These are phyloP conservation scores for Hydropsyche tenuis DNA, from an alignment of 1,140 invertebrate species.

Conservation along the genomic window DNA sequence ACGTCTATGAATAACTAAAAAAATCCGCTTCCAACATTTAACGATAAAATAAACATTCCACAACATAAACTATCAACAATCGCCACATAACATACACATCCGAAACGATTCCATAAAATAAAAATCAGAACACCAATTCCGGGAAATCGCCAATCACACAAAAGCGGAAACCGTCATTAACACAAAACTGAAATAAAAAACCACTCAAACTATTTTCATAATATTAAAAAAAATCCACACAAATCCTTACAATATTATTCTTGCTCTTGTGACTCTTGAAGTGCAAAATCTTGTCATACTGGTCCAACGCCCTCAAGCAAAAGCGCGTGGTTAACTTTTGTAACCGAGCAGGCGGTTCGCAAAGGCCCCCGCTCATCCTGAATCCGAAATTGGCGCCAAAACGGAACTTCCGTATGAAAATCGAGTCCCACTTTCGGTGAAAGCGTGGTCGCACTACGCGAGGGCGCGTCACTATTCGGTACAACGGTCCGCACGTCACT, in stretches of 20 bases:
- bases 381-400: not conserved
- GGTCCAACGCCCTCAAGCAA: slow-evolving; percentile 65
- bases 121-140: too few relatives aligned
- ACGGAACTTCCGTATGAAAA: not conserved
- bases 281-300: slow-evolving; percentile 66
- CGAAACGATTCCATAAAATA: too few relatives aligned
- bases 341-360: slow-evolving; percentile 56
- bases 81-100: too few relatives aligned
- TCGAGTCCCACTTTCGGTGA: slow-evolving; percentile 5
- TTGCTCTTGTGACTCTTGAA: slow-evolving; percentile 57
- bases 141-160: too few relatives aligned
- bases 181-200: too few relatives aligned
- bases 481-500: not conserved
- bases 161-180: too few relatives aligned
- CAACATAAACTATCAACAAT: too few relatives aligned
- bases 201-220: not conserved
- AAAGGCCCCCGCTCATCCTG: slow-evolving; percentile 42
- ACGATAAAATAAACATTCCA: too few relatives aligned
- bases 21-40: too few relatives aligned
- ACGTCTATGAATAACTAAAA: too few relatives aligned
- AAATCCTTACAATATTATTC: slow-evolving; percentile 58
- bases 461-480: too few relatives aligned
- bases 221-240: not conserved
- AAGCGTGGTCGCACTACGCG: slow-evolving; percentile 9
- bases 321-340: slow-evolving; percentile 65